Base-by-base conservation (phyloP, 35 echinoderm and acorn worm species). In the Acanthaster planci region DNA sequence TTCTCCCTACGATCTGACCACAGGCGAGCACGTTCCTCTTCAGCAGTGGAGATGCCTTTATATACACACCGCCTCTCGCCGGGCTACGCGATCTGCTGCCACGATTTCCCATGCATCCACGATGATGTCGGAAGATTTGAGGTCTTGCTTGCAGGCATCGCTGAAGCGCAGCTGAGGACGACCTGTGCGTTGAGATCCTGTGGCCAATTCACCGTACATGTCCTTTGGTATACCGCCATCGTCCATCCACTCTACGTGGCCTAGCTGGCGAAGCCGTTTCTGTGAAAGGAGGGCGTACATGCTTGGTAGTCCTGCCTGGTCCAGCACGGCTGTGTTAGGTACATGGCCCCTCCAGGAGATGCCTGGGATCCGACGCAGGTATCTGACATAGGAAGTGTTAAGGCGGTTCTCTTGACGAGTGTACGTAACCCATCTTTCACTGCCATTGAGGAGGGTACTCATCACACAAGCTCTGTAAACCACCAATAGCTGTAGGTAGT, bases 321-420 rank as follows among this genome's bases (percentile, higher is more conserved):
- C 14, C 4, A 12, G 42, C 42, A 47, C 42, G 4, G 4, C 42
- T 47, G 42, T 47, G 42, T 16, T 5, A 4, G 35, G 64, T 4
- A 30, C 35, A 6, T 72, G 4, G 4, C 16, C 23, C 22, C 17
- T 4, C 22, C 60, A 36, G 4, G 22, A 6, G 60, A 68, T 68
- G 34, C 34, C 4, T 26, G 60, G 3, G 22, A 68, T 68, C 39
- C 29, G 79, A 16, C 79, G 42, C 12, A 82, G 79, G 79, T 1
- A 47, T 6, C 79, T 6, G 7, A 82, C 39, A 29, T 82, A 40
- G 79, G 52, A 82, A 40, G 7, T 82, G 50, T 82, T 82, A 2
- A 82, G 79, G 18, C 51, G 38, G 19, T 51, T 44, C 29, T 82
- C 79, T 51, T 82, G 79, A 54, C 75, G 39, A 72, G n/a, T 40